These are phyloP conservation scores for Corynorhinus townsendii DNA, from an alignment of 2,113 vertebrate genomes.

Conservation along the genomic window DNA sequence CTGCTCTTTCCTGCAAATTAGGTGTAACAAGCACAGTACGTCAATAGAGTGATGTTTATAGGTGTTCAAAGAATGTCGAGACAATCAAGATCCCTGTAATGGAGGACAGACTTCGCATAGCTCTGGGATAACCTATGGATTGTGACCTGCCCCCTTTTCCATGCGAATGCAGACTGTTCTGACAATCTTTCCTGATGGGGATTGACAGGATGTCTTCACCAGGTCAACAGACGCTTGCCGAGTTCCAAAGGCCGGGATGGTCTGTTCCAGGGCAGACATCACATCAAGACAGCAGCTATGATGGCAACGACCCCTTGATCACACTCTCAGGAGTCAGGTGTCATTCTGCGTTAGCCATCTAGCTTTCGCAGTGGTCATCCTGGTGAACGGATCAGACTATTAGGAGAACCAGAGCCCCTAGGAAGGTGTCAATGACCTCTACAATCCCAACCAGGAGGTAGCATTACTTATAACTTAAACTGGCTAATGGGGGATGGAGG, in stretches of 20 bases:
- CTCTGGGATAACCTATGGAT: neutral
- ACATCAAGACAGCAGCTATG: neutral
- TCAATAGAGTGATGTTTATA: neutral
- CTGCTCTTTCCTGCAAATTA: neutral
- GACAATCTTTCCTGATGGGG: neutral
- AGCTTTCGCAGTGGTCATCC: neutral
- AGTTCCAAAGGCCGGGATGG: neutral
- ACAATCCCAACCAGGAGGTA: neutral
- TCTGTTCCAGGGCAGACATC: neutral
- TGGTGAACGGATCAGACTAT: neutral
- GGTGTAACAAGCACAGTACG: neutral
- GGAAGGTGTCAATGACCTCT: neutral
- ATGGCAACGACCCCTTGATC: neutral
- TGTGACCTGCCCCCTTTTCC: neutral
- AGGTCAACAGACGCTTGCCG: neutral
- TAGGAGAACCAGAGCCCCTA: fast-evolving
- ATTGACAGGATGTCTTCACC: neutral
- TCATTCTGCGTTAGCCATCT: neutral
- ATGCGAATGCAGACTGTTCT: neutral
- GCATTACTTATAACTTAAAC: neutral
- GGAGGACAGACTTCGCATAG: neutral
- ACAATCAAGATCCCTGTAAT: neutral
- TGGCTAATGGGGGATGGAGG: neutral
- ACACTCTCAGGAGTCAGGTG: neutral
- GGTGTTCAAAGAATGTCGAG: slow-evolving; percentile 27